Evolutionary conservation across 53 echinoderm and acorn worm genomes (phyloP).

Genomic region (Echinometra lucunter): DNA sequence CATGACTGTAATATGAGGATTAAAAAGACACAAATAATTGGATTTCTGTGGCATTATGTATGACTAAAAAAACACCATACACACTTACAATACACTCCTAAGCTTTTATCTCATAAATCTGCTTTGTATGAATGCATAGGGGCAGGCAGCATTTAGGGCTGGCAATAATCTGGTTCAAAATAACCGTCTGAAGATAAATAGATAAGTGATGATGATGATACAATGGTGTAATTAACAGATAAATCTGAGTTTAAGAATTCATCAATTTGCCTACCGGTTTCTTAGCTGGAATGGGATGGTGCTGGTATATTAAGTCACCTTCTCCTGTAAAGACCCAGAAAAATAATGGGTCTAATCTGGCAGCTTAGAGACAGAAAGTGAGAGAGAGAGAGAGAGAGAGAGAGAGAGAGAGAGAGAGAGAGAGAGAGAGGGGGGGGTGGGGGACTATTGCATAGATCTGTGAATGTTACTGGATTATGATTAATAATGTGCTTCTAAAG

Average conservation of each 20-base stretch:
- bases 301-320: too few relatives aligned
- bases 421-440: too few relatives aligned
- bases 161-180: background rate
- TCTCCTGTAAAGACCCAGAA: too few relatives aligned
- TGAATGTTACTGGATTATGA: background rate
- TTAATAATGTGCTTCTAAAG: background rate
- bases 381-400: too few relatives aligned
- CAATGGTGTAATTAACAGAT: too few relatives aligned
- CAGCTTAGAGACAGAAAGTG: too few relatives aligned
- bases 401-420: too few relatives aligned
- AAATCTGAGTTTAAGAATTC: too few relatives aligned
- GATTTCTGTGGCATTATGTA: background rate
- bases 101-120: background rate
- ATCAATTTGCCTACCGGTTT: too few relatives aligned
- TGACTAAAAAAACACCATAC: background rate
- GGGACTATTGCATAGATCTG: background rate
- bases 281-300: too few relatives aligned
- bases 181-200: background rate
- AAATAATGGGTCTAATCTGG: too few relatives aligned
- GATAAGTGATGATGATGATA: too few relatives aligned
- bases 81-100: background rate
- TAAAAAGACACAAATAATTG: conserved; percentile 5
- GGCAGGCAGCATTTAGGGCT: background rate
- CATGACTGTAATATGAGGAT: background rate
- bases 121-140: background rate